phyloP scores from a whole-genome alignment of 2,888 invertebrate genomes.

The Lumbricus terrestris region DNA sequence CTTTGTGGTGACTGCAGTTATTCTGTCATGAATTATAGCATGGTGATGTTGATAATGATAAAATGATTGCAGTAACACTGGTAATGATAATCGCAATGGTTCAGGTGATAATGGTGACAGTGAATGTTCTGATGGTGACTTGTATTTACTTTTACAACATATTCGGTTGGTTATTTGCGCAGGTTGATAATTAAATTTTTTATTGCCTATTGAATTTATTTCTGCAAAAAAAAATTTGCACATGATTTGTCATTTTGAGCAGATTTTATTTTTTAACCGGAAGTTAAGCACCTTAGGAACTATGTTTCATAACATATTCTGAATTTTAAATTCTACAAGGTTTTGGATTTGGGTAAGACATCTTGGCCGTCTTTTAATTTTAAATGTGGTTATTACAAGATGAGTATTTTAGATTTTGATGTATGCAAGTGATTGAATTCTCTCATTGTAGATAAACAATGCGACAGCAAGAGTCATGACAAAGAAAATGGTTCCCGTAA shows the following conservation, averaged over 20 bases:
- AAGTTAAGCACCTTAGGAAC: background rate
- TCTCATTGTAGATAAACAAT: slow-evolving; percentile 79
- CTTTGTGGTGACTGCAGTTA: background rate
- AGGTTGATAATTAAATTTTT: background rate
- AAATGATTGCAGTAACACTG: background rate
- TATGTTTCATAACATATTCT: background rate
- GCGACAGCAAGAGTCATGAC: slow-evolving; percentile 99
- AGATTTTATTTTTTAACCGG: background rate
- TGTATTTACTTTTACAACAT: background rate
- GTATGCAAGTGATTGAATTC: background rate
- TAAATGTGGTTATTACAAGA: background rate
- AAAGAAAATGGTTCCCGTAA: slow-evolving; percentile 71
- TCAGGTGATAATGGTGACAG: no score
- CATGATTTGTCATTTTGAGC: background rate
- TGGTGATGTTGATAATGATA: background rate
- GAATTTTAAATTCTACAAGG: background rate
- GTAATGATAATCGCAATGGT: no score
- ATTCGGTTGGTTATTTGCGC: background rate
- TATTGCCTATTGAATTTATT: background rate
- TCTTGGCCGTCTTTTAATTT: background rate
- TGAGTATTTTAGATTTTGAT: background rate
- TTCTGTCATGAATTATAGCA: background rate
- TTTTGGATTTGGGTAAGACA: no score
- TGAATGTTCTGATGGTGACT: background rate
- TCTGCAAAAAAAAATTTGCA: background rate